Evolutionary conservation across 1,140 invertebrate genomes (phyloP), one percentile per base, ranked within the genome.

Genomic region (Stegodyphus mimosarum): DNA sequence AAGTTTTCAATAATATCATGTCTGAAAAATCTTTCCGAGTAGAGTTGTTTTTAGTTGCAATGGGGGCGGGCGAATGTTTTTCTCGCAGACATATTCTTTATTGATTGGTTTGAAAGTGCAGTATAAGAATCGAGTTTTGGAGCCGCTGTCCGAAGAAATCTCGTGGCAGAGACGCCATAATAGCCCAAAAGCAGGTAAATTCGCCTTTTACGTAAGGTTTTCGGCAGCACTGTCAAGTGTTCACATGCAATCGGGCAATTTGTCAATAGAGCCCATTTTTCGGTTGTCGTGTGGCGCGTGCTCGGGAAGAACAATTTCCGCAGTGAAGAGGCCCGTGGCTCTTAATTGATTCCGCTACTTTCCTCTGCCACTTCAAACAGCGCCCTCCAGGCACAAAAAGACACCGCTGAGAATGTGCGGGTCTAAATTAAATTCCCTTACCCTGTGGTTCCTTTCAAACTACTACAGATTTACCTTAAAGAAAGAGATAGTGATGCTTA

Each of bases 241-340:
- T 75, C 64, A 83, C 81, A 83, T 83, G 81, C 81, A 83, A 83
- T 83, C 81, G 72, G 63, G 81, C 81, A 83, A 83, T 83, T 83
- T 83, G 81, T 83, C 81, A 83, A 83, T 83, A 74, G 50, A 70
- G 72, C 71, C 72, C 64, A 75, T 74, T 83, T 83, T 83, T 83
- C 75, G 50, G 72, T 33, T 83, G 81, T 83, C 79, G 79, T 73
- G 79, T 66, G 71, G 71, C 48, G 71, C 79, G 79, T 83, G 79
- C 79, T 71, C 48, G 52, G 79, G 71, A 66, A 73, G 79, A 83
- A 83, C 79, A 83, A 83, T 83, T 83, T 83, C 79, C 79, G 79
- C 73, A 74, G 18, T 50, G 63, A 73, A 52, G 70, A 72, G 79
- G 53, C 60, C 69, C 49, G 55, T 70, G 64, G 55, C 64, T 60